Evolutionary conservation across 2,888 invertebrate species (phyloP).

Genomic region (Conomelus anceps): DNA sequence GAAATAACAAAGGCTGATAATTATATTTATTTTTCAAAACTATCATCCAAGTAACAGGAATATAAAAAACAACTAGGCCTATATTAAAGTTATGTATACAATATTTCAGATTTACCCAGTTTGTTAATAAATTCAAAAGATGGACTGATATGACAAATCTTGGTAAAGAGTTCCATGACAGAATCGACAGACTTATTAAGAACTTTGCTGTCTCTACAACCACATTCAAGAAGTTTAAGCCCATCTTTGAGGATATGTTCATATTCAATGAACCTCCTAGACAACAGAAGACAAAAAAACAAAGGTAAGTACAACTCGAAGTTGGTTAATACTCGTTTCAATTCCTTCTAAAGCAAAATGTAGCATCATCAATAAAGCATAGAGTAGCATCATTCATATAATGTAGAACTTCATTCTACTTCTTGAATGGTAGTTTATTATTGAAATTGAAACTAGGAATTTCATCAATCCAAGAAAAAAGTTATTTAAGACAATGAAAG

Average conservation of each 20-base stretch:
- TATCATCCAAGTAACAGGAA: too few relatives aligned
- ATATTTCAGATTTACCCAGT: conserved; percentile 73
- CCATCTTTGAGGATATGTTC: conserved; percentile 83
- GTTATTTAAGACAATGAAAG: too few relatives aligned
- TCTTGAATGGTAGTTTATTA: too few relatives aligned
- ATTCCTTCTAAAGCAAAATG: background rate
- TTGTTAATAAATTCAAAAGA: conserved; percentile 87
- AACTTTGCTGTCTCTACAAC: conserved; percentile 91
- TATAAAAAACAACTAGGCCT: too few relatives aligned
- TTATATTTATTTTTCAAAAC: too few relatives aligned
- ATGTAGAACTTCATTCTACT: too few relatives aligned
- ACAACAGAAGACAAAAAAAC: conserved; percentile 53
- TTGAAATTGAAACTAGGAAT: too few relatives aligned
- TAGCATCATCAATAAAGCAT: background rate
- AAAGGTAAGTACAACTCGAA: conserved; percentile 45
- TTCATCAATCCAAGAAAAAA: too few relatives aligned
- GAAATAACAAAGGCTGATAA: too few relatives aligned
- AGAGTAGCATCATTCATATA: too few relatives aligned
- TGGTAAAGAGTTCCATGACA: conserved; percentile 71
- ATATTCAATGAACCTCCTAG: conserved; percentile 51
- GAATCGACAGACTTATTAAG: conserved; percentile 76
- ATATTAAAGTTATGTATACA: too few relatives aligned
- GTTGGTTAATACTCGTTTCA: background rate
- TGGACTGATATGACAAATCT: conserved; percentile 94
- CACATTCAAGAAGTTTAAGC: conserved; percentile 86